Conservation (phyloP, 1,140 invertebrate species). For the Bicyclus anynana region DNA sequence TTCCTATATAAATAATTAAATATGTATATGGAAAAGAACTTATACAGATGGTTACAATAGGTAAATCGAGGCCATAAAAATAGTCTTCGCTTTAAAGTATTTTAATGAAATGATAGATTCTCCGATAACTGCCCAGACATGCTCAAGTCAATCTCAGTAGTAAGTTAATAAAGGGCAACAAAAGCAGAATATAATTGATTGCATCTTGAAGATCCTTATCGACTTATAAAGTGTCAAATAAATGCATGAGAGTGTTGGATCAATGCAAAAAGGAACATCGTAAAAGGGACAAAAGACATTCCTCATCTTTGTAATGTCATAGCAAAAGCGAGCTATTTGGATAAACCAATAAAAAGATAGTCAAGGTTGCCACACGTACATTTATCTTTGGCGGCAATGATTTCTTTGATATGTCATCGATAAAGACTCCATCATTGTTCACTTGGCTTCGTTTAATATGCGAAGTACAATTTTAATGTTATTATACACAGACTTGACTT, state of each 20-base stretch:
- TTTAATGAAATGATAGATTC: neutral
- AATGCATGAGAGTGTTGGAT: slow-evolving; percentile 20
- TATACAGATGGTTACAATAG: neutral
- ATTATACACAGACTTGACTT: slow-evolving; percentile 1
- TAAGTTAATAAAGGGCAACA: slow-evolving; percentile 2
- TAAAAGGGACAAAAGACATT: slow-evolving; percentile 39
- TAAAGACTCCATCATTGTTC: slow-evolving; percentile 47
- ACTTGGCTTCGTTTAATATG: slow-evolving; percentile 17
- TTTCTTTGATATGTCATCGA: slow-evolving; percentile 45
- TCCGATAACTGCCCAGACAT: neutral
- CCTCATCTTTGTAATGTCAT: slow-evolving; percentile 56
- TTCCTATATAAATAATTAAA: too few species aligned
- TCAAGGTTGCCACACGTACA: slow-evolving; percentile 35
- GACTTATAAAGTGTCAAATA: slow-evolving; percentile 22
- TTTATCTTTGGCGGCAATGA: slow-evolving; percentile 48
- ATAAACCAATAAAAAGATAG: slow-evolving; percentile 46
- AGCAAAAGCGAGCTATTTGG: slow-evolving; percentile 38
- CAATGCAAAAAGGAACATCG: slow-evolving; percentile 23
- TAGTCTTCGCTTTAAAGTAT: neutral
- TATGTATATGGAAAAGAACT: too few species aligned
- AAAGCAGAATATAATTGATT: slow-evolving; percentile 10
- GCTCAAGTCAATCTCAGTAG: slow-evolving; percentile 4
- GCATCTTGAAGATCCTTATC: slow-evolving; percentile 16
- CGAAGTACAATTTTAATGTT: slow-evolving; percentile 3
- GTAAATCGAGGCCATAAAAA: neutral